phyloP scores from a whole-genome alignment of 2,888 invertebrate genomes.

The Plutella xylostella region DNA sequence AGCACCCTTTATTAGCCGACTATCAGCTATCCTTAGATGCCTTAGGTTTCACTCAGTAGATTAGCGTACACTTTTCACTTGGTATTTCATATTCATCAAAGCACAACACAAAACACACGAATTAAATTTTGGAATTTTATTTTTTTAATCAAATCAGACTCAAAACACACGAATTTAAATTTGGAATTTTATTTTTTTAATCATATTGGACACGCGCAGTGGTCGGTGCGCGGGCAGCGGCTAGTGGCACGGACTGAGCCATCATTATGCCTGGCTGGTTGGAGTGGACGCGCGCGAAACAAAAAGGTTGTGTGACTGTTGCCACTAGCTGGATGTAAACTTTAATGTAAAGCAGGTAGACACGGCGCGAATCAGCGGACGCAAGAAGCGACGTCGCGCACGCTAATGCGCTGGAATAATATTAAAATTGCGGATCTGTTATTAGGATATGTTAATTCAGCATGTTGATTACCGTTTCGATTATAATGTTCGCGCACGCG shows the following conservation, averaged over 20 bases:
- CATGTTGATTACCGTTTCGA: neutral
- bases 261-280: neutral
- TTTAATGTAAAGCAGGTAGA: neutral
- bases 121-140: too few species aligned
- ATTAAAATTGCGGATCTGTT: neutral
- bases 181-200: too few species aligned
- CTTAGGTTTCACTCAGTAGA: too few species aligned
- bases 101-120: too few species aligned
- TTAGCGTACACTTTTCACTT: too few species aligned
- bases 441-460: conserved; percentile 2
- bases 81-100: too few species aligned
- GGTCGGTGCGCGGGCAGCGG: neutral
- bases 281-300: neutral
- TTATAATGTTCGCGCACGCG: too few species aligned
- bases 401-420: conserved; percentile 16
- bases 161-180: too few species aligned
- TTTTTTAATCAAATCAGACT: too few species aligned
- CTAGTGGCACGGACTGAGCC: neutral
- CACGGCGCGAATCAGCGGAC: conserved; percentile 17
- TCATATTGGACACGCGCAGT: too few species aligned
- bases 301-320: neutral
- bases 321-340: neutral
- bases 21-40: too few species aligned
- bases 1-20: neutral
- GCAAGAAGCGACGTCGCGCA: conserved; percentile 21